Percentiles rank a stretch among this genome's conserved stretches.
Evolutionary conservation across 2,797 vertebrate species (phyloP).

Genomic region (Poecilia gillii): DNA sequence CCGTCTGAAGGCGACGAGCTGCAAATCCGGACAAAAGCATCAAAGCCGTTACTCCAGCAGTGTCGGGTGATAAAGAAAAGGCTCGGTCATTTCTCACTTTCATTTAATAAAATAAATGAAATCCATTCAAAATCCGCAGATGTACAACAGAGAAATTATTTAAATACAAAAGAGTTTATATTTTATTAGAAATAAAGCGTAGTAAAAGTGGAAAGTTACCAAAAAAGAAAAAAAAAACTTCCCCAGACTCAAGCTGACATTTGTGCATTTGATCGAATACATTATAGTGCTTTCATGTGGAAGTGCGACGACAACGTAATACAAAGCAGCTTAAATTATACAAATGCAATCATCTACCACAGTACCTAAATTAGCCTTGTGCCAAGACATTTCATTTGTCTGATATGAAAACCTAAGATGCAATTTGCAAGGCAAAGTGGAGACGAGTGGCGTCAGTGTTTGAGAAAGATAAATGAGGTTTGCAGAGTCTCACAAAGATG

Average conservation of each 20-base stretch:
- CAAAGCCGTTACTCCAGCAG: neutral
- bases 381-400: constrained; percentile 27
- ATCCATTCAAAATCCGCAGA: constrained; percentile 7
- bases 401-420: constrained; percentile 40
- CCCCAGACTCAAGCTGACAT: constrained; percentile 22
- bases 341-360: constrained; percentile 12
- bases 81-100: constrained; percentile 13
- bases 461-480: constrained; percentile 13
- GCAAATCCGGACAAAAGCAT: neutral
- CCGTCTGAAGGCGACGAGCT: neutral
- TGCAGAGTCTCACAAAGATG: neutral
- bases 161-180: constrained; percentile 12
- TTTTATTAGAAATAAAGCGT: constrained; percentile 7
- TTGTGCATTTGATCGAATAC: constrained; percentile 21
- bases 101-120: constrained; percentile 50
- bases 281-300: constrained; percentile 19
- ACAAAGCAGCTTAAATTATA: constrained; percentile 16
- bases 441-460: neutral
- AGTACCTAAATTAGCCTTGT: constrained; percentile 25
- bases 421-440: constrained; percentile 31
- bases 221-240: neutral
- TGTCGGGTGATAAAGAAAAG: neutral
- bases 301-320: constrained; percentile 7
- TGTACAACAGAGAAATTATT: constrained; percentile 11
- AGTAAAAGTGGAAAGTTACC: constrained; percentile 1